Evolutionary conservation across 2,113 vertebrate genomes (phyloP).

Genomic region (Gymnobelideus leadbeateri): DNA sequence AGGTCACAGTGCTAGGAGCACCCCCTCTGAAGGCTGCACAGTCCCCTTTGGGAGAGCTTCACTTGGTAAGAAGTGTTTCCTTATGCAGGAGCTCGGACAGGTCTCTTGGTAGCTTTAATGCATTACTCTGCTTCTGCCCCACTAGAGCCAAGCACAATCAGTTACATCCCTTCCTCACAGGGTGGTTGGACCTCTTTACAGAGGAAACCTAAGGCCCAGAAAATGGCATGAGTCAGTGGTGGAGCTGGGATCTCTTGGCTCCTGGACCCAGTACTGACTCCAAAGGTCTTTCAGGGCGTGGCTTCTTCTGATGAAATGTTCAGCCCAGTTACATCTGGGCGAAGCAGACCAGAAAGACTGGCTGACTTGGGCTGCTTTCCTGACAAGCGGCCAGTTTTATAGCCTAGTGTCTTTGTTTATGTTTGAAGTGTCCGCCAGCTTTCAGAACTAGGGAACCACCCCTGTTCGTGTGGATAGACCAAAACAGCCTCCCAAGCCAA

Average conservation of each 20-base stretch:
- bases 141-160: background rate
- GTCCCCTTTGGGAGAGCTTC: background rate
- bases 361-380: background rate
- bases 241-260: background rate
- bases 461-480: background rate
- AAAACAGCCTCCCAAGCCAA: background rate
- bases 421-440: slow-evolving; percentile 4
- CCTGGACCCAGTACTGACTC: background rate
- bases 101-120: background rate
- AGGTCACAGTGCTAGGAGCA: background rate
- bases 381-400: background rate
- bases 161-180: background rate
- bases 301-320: background rate
- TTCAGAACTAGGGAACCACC: background rate
- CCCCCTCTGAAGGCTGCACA: background rate
- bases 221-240: background rate
- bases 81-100: background rate
- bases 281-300: background rate
- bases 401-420: background rate
- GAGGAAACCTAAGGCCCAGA: background rate
- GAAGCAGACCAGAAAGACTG: background rate
- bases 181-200: background rate
- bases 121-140: background rate
- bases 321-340: background rate
- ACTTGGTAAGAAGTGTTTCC: background rate